Evolutionary conservation across 2,888 invertebrate species (phyloP).

Genomic region (Prosapia bicincta): DNA sequence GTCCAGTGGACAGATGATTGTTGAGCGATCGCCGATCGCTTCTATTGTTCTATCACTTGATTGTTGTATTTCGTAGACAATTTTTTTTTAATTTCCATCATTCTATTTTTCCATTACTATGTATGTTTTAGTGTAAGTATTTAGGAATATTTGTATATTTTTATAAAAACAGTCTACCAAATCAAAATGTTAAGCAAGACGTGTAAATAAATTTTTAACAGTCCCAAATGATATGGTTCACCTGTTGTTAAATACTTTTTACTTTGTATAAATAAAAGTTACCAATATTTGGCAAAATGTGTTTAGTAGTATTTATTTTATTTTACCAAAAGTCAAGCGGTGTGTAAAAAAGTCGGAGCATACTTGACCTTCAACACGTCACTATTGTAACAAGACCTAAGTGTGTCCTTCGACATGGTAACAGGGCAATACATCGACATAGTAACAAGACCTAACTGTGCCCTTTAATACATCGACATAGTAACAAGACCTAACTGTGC

Average conservation of each 20-base stretch:
- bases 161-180: neutral
- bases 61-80: neutral
- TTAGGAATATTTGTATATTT: neutral
- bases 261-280: slow-evolving; percentile 38
- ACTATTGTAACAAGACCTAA: no score
- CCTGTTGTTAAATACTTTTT: slow-evolving; percentile 26
- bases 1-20: neutral
- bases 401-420: no score
- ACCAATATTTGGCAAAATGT: slow-evolving; percentile 34
- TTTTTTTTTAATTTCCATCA: neutral
- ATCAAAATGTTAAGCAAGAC: slow-evolving; percentile 4
- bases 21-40: neutral
- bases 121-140: neutral
- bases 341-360: no score
- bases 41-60: no score
- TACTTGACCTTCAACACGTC: no score
- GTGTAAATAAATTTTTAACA: neutral
- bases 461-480: no score
- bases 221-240: neutral
- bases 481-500: no score
- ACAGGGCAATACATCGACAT: no score
- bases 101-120: neutral
- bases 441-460: no score
- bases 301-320: no score
- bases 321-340: no score